phyloP scores from a whole-genome alignment of 2,888 invertebrate species.

The Lacanobia wlatinum region DNA sequence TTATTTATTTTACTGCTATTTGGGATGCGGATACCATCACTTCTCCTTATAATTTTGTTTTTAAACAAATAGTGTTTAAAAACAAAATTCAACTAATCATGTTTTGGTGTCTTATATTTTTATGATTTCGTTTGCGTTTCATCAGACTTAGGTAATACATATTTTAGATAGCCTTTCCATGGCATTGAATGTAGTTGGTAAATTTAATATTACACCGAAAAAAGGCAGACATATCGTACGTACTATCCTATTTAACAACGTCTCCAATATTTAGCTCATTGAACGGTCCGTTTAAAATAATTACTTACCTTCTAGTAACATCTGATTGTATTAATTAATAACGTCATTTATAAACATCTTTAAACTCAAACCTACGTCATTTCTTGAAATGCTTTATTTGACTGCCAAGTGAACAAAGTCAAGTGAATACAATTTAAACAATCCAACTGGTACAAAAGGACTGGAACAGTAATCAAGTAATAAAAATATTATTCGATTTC shows the following conservation, averaged over 20 bases:
- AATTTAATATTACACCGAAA: too few species aligned
- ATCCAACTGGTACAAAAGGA: constrained; percentile 37
- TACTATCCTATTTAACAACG: not conserved
- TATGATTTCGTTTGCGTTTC: not conserved
- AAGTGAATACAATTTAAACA: constrained; percentile 49
- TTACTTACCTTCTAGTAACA: not conserved
- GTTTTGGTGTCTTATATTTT: not conserved
- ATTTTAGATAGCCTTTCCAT: not conserved
- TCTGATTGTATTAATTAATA: not conserved
- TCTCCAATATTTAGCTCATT: not conserved
- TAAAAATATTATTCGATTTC: constrained; percentile 51
- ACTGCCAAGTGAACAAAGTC: constrained; percentile 15
- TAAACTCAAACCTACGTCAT: constrained; percentile 1
- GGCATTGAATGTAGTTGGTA: not conserved
- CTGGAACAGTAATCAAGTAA: constrained; percentile 51
- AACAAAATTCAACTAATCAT: not conserved
- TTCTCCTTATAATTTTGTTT: not conserved
- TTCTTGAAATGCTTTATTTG: constrained; percentile 27
- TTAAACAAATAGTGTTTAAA: too few species aligned
- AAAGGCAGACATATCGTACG: not conserved
- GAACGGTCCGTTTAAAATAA: not conserved
- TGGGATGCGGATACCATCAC: constrained; percentile 5
- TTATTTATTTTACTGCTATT: constrained; percentile 36
- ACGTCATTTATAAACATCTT: constrained; percentile 3
- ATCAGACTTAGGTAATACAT: not conserved